Percentiles rank a stretch among this genome's conserved stretches.
phyloP scores from a whole-genome alignment of 2,113 vertebrate species.

The Indri indri region DNA sequence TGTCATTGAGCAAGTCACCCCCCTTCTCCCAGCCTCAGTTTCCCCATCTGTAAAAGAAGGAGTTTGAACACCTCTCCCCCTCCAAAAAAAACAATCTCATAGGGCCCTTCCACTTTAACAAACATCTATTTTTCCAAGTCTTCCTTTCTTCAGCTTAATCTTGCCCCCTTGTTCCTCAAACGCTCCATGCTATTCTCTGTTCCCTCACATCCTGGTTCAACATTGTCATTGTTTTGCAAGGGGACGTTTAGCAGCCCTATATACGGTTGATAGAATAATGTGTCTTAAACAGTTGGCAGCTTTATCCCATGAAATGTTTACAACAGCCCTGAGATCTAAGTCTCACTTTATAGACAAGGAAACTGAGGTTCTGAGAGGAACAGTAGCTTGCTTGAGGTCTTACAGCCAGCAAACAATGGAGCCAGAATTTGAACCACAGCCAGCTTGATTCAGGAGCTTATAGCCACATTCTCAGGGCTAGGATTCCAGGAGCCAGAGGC shows the following conservation, averaged over 20 bases:
- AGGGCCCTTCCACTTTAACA: neutral
- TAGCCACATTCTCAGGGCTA: fast-evolving
- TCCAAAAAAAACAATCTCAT: neutral
- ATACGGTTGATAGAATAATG: neutral
- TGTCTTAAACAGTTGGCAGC: neutral
- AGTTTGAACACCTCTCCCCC: neutral
- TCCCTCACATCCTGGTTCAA: neutral
- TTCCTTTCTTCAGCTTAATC: neutral
- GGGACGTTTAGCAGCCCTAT: neutral
- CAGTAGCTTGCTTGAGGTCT: neutral
- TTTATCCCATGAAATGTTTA: neutral
- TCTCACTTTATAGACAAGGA: neutral
- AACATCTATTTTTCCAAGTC: neutral
- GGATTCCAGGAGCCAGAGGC: neutral
- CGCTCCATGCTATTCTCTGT: neutral
- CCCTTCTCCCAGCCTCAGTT: neutral
- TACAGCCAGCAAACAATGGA: neutral
- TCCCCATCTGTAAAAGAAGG: neutral
- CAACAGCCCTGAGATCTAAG: neutral
- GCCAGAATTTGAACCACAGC: neutral
- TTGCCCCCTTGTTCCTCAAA: neutral
- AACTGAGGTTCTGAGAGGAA: neutral
- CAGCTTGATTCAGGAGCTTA: neutral
- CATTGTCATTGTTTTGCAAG: neutral
- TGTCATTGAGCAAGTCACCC: neutral